phyloP scores from a whole-genome alignment of 2,888 invertebrate genomes.

The Orgyia antiqua region DNA sequence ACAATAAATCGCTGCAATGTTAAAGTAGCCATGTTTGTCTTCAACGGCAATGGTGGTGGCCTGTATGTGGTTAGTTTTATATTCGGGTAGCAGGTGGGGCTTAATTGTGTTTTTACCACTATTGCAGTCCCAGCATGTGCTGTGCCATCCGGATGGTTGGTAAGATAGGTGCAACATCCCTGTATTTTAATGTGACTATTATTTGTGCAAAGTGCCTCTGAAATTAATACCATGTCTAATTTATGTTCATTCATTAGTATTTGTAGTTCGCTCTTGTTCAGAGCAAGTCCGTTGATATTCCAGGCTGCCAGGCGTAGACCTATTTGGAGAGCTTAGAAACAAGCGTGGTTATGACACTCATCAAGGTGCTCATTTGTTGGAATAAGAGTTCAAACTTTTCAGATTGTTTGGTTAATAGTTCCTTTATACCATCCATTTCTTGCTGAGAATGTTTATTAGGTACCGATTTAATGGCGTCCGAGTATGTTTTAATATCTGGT shows the following conservation, averaged over 20 bases:
- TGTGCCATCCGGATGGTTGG: background rate
- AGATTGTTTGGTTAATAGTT: background rate
- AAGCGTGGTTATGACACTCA: background rate
- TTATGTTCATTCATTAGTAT: background rate
- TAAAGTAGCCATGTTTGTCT: too few relatives aligned
- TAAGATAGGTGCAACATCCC: background rate
- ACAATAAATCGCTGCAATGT: too few relatives aligned
- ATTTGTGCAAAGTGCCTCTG: background rate
- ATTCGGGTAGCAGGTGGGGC: too few relatives aligned
- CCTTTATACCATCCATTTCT: too few relatives aligned
- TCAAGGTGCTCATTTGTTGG: background rate
- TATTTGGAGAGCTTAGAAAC: background rate
- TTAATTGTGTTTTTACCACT: too few relatives aligned
- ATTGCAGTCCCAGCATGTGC: too few relatives aligned
- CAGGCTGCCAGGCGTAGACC: background rate
- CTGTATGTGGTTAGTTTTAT: too few relatives aligned
- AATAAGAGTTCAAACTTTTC: background rate
- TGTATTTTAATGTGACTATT: background rate
- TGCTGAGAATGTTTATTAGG: too few relatives aligned
- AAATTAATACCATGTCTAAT: background rate
- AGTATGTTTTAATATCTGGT: background rate
- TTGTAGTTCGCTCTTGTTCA: background rate
- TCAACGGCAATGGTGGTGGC: too few relatives aligned
- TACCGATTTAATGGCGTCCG: too few relatives aligned
- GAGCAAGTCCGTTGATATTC: background rate